Evolutionary conservation across 2,888 invertebrate species (phyloP), one percentile per base, ranked within the genome.

Genomic region (Troglohyphantes excavatus): DNA sequence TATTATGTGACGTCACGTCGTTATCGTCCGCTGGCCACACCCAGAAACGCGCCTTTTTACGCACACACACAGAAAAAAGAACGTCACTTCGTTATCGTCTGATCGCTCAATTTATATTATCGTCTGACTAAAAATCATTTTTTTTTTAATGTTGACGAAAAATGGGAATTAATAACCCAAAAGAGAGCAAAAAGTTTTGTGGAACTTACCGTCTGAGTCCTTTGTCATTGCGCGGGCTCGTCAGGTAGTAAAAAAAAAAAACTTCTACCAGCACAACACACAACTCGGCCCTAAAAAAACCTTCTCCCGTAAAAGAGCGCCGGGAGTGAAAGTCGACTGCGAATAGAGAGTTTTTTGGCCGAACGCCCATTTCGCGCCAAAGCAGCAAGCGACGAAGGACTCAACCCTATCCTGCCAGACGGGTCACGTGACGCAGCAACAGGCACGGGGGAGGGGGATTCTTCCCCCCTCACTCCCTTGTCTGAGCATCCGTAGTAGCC

Each of bases 381-480:
- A 88, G 88, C 81, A 88, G 17, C 13, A 33, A 33, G 33, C 33
- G 33, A 33, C 33, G 53, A 82, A 89, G 82, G 88, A 65, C 82
- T 89, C 79, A 90, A 90, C 90, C 90, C 90, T 90, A 90, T 90
- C 90, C 90, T 90, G 90, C 90, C 90, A 90, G 90, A 90, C 90
- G 78, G 76, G 90, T 90, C 90, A 90, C 90, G 90, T 90, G 90
- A 90, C 79, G 46, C 33, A 53, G 75, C 75, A 76, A 75, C 43
- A 75, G 53, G 59, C 53, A 27, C 61, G 81, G 78, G 89, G 84
- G 72, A 33, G 61, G 68, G 75, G 19, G 19, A 46, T 63, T 70
- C 53, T 59, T 72, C 63, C 65, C 67, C 76, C 11, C 79, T 46
- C 87, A 81, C 67, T 61, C 33, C 87, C 73, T 65, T 70, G 82